Conservation (phyloP, 2,797 vertebrate species). For the Chaunax sp. region DNA sequence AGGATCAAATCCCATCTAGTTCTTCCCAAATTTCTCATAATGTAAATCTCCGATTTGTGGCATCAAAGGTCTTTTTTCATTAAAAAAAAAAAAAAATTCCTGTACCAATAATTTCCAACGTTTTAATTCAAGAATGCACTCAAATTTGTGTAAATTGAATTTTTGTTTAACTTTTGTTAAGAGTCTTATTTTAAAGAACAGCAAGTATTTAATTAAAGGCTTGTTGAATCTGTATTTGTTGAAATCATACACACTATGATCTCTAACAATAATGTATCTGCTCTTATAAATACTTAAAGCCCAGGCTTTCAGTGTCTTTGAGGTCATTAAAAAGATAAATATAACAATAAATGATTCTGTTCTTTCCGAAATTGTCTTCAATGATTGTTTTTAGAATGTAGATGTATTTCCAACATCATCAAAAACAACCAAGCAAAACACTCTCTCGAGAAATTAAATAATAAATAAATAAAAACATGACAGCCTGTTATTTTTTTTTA, state of each 20-base stretch:
- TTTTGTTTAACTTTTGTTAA: background rate
- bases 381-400: too few relatives aligned
- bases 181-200: background rate
- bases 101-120: background rate
- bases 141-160: background rate
- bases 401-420: background rate
- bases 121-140: background rate
- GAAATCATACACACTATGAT: background rate
- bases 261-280: background rate
- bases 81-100: background rate
- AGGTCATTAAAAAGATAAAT: constrained; percentile 1
- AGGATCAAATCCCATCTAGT: background rate
- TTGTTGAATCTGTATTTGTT: background rate
- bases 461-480: background rate
- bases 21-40: background rate
- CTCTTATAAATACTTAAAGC: too few relatives aligned
- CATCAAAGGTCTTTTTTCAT: background rate
- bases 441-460: background rate
- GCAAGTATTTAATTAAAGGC: background rate
- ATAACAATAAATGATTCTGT: too few relatives aligned
- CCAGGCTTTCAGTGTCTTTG: too few relatives aligned
- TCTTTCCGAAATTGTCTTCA: too few relatives aligned
- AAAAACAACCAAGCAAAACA: constrained; percentile 9
- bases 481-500: constrained; percentile 52
- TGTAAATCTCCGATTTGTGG: background rate